phyloP scores from a whole-genome alignment of 2,888 invertebrate species.

The Cistogaster globosa region DNA sequence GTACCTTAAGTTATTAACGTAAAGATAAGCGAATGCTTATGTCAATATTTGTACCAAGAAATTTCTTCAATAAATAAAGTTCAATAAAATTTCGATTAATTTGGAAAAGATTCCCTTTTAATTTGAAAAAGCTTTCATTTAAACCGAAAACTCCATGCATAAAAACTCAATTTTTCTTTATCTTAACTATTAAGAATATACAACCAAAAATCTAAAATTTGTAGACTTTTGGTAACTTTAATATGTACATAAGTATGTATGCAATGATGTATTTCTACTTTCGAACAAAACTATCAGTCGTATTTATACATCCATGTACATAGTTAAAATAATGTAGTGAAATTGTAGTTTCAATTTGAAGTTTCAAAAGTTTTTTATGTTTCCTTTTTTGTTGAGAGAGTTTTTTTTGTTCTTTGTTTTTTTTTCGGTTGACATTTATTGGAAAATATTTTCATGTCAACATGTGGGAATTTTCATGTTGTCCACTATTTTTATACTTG shows the following conservation, averaged over 20 bases:
- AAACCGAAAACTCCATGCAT: no score
- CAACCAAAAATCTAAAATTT: constrained; percentile 24
- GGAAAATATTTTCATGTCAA: constrained; percentile 73
- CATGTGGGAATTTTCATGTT: constrained; percentile 72
- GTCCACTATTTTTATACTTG: constrained; percentile 60
- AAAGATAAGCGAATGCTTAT: no score
- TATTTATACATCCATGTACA: constrained; percentile 4
- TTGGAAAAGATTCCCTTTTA: no score
- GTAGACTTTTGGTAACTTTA: constrained; percentile 1
- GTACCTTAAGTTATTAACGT: no score
- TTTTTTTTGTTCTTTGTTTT: constrained; percentile 29
- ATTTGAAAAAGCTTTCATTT: no score
- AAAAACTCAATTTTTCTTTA: background rate
- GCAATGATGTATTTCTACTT: background rate
- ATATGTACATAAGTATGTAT: background rate
- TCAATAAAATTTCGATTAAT: no score
- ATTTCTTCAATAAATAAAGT: no score
- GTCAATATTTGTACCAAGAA: no score
- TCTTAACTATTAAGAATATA: constrained; percentile 24
- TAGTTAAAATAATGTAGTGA: constrained; percentile 37
- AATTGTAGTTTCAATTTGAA: constrained; percentile 55
- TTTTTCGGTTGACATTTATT: constrained; percentile 74
- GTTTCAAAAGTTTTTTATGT: constrained; percentile 18
- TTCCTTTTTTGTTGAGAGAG: constrained; percentile 59
- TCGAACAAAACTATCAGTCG: constrained; percentile 5